Evolutionary conservation across 2,113 vertebrate genomes (phyloP).

Genomic region (Cervus canadensis): DNA sequence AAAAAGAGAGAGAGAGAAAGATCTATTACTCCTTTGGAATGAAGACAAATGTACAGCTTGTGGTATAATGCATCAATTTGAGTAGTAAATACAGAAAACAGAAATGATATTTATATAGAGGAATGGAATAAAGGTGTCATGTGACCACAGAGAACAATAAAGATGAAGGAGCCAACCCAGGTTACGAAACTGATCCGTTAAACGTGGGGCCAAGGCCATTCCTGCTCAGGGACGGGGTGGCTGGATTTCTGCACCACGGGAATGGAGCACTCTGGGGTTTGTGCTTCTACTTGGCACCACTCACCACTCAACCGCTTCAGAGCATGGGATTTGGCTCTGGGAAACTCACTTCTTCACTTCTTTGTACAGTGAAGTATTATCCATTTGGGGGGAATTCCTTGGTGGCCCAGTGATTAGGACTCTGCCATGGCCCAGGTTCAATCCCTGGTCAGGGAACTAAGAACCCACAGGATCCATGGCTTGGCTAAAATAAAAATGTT

Average conservation of each 20-base stretch:
- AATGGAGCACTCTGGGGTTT: neutral
- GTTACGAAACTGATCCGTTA: fast-evolving
- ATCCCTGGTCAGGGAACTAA: neutral
- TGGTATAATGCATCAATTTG: conserved; percentile 50
- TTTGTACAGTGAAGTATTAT: neutral
- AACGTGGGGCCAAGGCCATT: neutral
- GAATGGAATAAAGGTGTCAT: neutral
- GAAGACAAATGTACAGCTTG: conserved; percentile 61
- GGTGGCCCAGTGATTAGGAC: neutral
- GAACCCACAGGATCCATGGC: neutral
- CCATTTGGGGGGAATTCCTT: neutral
- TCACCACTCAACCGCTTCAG: neutral
- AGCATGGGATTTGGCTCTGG: neutral
- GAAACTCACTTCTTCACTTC: neutral
- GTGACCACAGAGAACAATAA: neutral
- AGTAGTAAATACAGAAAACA: conserved; percentile 56
- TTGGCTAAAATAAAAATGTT: neutral
- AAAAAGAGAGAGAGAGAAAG: neutral
- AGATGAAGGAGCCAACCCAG: neutral
- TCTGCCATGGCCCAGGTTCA: neutral
- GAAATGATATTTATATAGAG: conserved; percentile 43
- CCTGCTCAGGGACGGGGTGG: fast-evolving
- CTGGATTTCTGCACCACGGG: fast-evolving
- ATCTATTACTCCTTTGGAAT: conserved; percentile 52
- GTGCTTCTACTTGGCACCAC: neutral